These are phyloP conservation scores for Mycalesis mineus DNA, from an alignment of 2,888 invertebrate genomes.

Conservation along the genomic window DNA sequence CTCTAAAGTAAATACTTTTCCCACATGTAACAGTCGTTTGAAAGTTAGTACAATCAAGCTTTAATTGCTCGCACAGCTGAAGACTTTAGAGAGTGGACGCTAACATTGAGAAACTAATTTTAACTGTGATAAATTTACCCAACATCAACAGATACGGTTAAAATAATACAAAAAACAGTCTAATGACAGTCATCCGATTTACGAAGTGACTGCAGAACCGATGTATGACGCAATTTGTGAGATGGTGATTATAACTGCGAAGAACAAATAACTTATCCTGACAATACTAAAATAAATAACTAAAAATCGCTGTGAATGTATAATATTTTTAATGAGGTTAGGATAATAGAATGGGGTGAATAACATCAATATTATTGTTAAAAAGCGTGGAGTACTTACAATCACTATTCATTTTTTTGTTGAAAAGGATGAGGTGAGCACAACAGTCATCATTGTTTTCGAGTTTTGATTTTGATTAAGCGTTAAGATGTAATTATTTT, in stretches of 20 bases:
- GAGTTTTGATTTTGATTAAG: too few relatives aligned
- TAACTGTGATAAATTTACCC: neutral
- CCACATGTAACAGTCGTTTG: neutral
- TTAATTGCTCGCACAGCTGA: neutral
- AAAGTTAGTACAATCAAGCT: neutral
- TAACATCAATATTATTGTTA: too few relatives aligned
- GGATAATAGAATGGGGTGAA: too few relatives aligned
- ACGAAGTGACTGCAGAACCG: neutral
- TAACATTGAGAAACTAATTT: neutral
- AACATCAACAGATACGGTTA: neutral
- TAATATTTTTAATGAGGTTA: too few relatives aligned
- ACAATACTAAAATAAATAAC: too few relatives aligned
- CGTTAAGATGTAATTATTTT: too few relatives aligned
- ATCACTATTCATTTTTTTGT: too few relatives aligned
- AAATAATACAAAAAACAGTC: neutral
- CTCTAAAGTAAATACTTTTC: neutral
- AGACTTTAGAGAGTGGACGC: neutral
- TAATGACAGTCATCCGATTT: conserved; percentile 3
- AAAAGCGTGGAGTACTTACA: too few relatives aligned
- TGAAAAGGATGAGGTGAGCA: too few relatives aligned
- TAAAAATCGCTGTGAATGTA: too few relatives aligned
- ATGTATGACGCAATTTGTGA: neutral
- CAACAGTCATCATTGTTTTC: too few relatives aligned
- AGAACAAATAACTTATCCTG: neutral
- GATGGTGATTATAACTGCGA: neutral